phyloP scores from a whole-genome alignment of 2,888 invertebrate species.

The Spisula solida region DNA sequence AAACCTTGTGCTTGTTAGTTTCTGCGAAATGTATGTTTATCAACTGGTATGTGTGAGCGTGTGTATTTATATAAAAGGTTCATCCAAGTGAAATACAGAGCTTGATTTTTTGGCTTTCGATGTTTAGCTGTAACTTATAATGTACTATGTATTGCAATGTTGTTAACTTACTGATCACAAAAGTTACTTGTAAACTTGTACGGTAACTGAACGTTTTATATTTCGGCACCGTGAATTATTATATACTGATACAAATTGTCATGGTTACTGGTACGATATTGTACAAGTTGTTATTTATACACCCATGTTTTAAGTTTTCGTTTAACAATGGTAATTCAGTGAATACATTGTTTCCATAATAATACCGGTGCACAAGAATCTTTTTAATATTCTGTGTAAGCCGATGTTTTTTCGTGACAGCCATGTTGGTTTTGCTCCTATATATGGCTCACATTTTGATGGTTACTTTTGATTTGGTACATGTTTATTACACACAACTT shows the following conservation, averaged over 20 bases:
- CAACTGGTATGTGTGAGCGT: not conserved
- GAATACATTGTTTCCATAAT: not conserved
- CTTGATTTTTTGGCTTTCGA: slow-evolving; percentile 30
- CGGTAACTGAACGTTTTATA: not conserved
- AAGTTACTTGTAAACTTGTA: not conserved
- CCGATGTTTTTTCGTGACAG: not conserved
- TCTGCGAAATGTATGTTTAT: not conserved
- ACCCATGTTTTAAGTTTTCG: not conserved
- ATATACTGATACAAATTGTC: not conserved
- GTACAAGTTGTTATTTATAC: not conserved
- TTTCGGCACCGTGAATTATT: slow-evolving; percentile 3
- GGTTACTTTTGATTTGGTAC: not conserved
- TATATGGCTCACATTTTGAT: not conserved
- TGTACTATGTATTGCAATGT: slow-evolving; percentile 10
- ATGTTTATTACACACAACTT: not conserved
- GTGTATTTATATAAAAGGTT: slow-evolving; percentile 19
- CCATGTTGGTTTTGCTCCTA: not conserved
- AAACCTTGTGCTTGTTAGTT: slow-evolving; percentile 4
- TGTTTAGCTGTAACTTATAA: slow-evolving; percentile 9
- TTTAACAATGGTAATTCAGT: not conserved
- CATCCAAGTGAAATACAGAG: not conserved
- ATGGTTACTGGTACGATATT: not conserved
- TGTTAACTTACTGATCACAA: not conserved
- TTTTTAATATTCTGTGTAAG: not conserved
- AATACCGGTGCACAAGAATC: not conserved